phyloP scores from a whole-genome alignment of 2,888 invertebrate species.

The Diarsia mendica region DNA sequence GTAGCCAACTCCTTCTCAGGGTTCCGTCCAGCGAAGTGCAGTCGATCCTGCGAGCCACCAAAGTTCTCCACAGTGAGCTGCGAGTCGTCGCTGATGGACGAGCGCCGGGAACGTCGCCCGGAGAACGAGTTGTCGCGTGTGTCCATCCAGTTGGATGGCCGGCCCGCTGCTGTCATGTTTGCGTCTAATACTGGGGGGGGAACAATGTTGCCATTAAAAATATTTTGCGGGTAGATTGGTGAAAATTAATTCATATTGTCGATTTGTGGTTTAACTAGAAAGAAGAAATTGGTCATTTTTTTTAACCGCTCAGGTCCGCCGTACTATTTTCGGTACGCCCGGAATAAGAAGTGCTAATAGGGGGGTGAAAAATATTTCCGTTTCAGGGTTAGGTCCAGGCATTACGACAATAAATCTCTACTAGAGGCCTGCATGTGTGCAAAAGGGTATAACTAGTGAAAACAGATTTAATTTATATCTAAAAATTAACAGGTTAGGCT shows the following conservation, averaged over 20 bases:
- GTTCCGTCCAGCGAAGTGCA: slow-evolving; percentile 95
- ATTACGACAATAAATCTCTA: too few species aligned
- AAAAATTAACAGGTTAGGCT: too few species aligned
- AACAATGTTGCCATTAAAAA: neutral
- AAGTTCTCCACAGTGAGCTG: slow-evolving; percentile 98
- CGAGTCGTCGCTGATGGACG: slow-evolving; percentile 95
- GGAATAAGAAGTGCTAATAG: too few species aligned
- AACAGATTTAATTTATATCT: too few species aligned
- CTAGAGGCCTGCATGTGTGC: too few species aligned
- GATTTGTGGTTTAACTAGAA: neutral
- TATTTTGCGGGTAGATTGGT: neutral
- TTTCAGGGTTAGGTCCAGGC: too few species aligned
- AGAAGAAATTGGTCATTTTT: too few species aligned
- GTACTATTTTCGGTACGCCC: too few species aligned
- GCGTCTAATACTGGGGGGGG: slow-evolving; percentile 44
- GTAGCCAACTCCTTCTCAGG: slow-evolving; percentile 94
- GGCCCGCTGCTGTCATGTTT: slow-evolving; percentile 92
- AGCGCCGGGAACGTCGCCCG: slow-evolving; percentile 95
- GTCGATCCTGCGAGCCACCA: slow-evolving; percentile 97
- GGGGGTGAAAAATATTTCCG: too few species aligned
- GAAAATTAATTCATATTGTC: neutral
- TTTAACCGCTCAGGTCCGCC: too few species aligned
- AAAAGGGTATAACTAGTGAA: too few species aligned
- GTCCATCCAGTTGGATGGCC: slow-evolving; percentile 96
- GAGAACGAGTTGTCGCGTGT: slow-evolving; percentile 90